Evolutionary conservation across 2,888 invertebrate species (phyloP).

Genomic region (Lochmaea capreae): DNA sequence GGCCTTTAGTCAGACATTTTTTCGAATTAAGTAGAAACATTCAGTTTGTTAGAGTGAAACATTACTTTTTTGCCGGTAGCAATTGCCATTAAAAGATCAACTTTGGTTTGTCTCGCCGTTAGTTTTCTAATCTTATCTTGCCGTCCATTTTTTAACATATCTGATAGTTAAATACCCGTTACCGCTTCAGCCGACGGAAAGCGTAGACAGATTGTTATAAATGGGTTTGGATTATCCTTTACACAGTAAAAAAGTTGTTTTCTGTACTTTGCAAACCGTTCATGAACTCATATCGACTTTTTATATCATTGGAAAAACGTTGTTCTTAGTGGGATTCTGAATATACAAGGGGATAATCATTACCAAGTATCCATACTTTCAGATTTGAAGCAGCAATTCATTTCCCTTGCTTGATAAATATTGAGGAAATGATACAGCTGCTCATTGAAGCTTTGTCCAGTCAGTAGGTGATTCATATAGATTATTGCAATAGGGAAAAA

Average conservation of each 20-base stretch:
- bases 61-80: background rate
- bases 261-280: background rate
- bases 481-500: too few species aligned
- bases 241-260: constrained; percentile 32
- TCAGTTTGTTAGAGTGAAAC: background rate
- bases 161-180: constrained; percentile 3
- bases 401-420: too few species aligned
- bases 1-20: background rate
- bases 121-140: background rate
- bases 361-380: too few species aligned
- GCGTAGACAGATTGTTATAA: constrained; percentile 4
- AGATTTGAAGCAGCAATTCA: too few species aligned
- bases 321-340: too few species aligned
- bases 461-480: too few species aligned
- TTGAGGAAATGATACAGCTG: too few species aligned
- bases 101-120: background rate
- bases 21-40: background rate
- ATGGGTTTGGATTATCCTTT: background rate
- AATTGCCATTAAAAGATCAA: background rate
- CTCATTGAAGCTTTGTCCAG: too few species aligned
- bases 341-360: too few species aligned
- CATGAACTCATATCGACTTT: background rate
- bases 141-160: background rate
- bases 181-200: constrained; percentile 1
- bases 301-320: too few species aligned